phyloP scores from a whole-genome alignment of 1,140 invertebrate genomes.

The Vanessa tameamea region DNA sequence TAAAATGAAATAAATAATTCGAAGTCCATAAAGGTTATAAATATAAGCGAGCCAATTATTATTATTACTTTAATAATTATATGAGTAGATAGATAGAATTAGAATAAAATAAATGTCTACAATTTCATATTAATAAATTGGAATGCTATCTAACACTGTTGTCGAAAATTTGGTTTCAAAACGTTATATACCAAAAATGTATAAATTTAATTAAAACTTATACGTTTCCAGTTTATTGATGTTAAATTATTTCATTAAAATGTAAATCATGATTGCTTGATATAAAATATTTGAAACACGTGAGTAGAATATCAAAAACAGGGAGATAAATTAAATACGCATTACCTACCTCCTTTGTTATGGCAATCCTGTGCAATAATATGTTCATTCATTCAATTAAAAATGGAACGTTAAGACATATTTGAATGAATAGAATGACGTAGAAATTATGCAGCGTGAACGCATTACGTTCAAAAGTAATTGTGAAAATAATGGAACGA shows the following conservation, averaged over 20 bases:
- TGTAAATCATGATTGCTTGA: slow-evolving; percentile 12
- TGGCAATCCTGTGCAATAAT: slow-evolving; percentile 44
- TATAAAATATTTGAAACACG: slow-evolving; percentile 44
- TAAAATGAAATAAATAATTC: too few species aligned
- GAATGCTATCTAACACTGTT: too few species aligned
- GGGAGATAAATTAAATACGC: slow-evolving; percentile 60
- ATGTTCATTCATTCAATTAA: slow-evolving; percentile 60
- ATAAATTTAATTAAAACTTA: too few species aligned
- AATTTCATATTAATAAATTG: too few species aligned
- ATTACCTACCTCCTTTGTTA: slow-evolving; percentile 54
- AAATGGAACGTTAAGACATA: slow-evolving; percentile 51
- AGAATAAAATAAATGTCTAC: too few species aligned
- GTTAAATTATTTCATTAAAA: slow-evolving; percentile 22
- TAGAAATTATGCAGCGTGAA: slow-evolving; percentile 78
- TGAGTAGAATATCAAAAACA: slow-evolving; percentile 42
- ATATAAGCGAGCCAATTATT: too few species aligned
- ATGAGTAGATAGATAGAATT: too few species aligned
- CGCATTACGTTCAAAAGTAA: slow-evolving; percentile 72
- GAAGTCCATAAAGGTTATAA: too few species aligned
- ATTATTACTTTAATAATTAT: too few species aligned
- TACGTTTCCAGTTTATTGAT: slow-evolving; percentile 1
- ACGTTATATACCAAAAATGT: too few species aligned
- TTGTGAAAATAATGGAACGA: slow-evolving; percentile 68
- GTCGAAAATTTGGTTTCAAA: too few species aligned
- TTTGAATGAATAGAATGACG: slow-evolving; percentile 47